These are phyloP conservation scores for Leptinotarsa peninsularis DNA, from an alignment of 2,888 invertebrate genomes.

Conservation along the genomic window DNA sequence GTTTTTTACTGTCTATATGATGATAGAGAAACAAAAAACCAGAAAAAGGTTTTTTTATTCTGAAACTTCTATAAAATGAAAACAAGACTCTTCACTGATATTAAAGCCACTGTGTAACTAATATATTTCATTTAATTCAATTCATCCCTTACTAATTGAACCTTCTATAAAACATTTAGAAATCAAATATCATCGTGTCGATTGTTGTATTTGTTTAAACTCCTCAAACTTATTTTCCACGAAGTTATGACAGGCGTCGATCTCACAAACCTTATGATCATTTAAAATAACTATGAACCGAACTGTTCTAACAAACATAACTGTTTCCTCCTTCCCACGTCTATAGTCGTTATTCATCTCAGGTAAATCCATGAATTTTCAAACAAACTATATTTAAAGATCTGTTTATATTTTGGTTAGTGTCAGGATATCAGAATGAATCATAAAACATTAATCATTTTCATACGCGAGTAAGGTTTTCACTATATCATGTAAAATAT, in stretches of 20 bases:
- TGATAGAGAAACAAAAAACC: no score
- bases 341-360: conserved; percentile 6
- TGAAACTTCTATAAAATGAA: no score
- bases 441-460: background rate
- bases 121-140: no score
- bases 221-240: background rate
- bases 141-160: no score
- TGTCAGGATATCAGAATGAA: conserved; percentile 6
- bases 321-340: background rate
- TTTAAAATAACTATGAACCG: background rate
- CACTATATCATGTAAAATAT: background rate
- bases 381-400: conserved; percentile 16
- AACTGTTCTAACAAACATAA: conserved; percentile 5
- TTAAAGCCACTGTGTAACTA: no score
- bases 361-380: conserved; percentile 8
- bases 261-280: background rate
- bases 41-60: no score
- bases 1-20: no score
- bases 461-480: background rate
- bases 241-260: background rate
- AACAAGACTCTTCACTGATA: no score
- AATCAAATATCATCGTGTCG: no score
- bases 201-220: no score
- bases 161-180: no score
- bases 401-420: conserved; percentile 13